Base-by-base conservation (phyloP, 2,888 invertebrate genomes). In the Hymenopus coronatus region DNA sequence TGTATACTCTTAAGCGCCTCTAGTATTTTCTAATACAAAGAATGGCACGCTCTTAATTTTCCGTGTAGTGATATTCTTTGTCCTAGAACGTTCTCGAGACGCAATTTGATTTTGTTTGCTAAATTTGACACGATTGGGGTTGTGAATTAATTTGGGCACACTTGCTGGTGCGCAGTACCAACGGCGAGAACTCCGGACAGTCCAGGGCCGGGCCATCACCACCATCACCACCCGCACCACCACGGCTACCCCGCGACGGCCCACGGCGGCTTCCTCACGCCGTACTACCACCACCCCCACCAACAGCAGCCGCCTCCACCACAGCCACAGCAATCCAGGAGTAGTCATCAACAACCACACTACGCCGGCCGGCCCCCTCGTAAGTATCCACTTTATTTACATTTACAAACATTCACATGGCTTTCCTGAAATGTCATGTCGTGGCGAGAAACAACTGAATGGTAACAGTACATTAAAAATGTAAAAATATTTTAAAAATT, bases 171-270 rank as follows among this genome's bases (percentile, higher is more conserved):
- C 54, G 25, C 82, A 87, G 87, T 81, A 9, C 87, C 87, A 14
- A 88, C 90, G 87, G 89, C 91, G 89, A 89, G 91, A 91, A 92
- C 94, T 94, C 92, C 93, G 84, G 94, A 94, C 90, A 91, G 94
- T 94, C 95, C 94, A 93, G 91, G 89, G 54, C 90, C 92, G 92
- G 90, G 90, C 91, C 96, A 91, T 87, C 92, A 91, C 90, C 90
- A 91, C 33, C 91, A 91, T 46, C 91, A 91, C 89, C 91, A 85
- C 54, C 54, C 20, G 20, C 54, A 70, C 20, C 54, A 70, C 54
- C 54, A 70, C 85, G 89, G 89, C 82, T 89, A 86, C 85, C 33
- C 88, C 83, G 84, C 92, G 92, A 89, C 91, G 92, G 27, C 82
- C 27, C 89, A 89, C 90, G 92, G 92, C 84, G 92, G 93, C 88